Base-by-base conservation (phyloP, 2,888 invertebrate species). In the Cynaeus angustus region DNA sequence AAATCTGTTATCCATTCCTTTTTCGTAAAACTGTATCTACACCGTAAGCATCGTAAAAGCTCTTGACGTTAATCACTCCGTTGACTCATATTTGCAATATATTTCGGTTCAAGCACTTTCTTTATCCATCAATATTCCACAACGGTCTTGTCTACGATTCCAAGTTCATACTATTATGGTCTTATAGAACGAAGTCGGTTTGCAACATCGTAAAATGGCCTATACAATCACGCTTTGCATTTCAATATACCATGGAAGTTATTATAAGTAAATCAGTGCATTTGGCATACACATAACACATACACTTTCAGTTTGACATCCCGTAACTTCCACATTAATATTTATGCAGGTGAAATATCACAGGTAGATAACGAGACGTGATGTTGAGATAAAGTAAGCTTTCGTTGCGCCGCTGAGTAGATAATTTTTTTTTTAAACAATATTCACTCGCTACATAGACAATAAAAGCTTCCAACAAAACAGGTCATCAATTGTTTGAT, bases 201-300 rank as follows among this genome's bases (percentile, higher is more conserved):
- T 52, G 70, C 70, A 66, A 66, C 59, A 65, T 70, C 70, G 48
- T 70, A 70, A 70, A 70, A 45, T 67, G 38, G 50, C n/a, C 33
- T 12, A 56, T 48, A 56, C 46, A 66, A 46, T 56, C 67, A 67
- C 38, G 67, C 52, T 67, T 59, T 67, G 67, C 67, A 67, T 67
- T 67, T 67, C 67, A 67, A 67, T 67, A 67, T 67, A 67, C 41
- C 30, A 30, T 41, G 52, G 14, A 26, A 59, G 67, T 59, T 67
- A 59, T 67, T 67, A 67, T 67, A 50, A 68, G 61, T 68, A 68
- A 68, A 68, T 68, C 68, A 55, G 68, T 68, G 41, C 55, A 53
- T 61, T 53, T 43, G 55, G 38, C 56, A 55, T 61, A 50, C 50
- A 50, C 12, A 38, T 13, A 33, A 33, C 37, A 21, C 13, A 55